Percentiles rank a stretch among this genome's conserved stretches.
These are phyloP conservation scores for Melanophora roralis DNA, from an alignment of 2,888 invertebrate genomes.

Conservation along the genomic window DNA sequence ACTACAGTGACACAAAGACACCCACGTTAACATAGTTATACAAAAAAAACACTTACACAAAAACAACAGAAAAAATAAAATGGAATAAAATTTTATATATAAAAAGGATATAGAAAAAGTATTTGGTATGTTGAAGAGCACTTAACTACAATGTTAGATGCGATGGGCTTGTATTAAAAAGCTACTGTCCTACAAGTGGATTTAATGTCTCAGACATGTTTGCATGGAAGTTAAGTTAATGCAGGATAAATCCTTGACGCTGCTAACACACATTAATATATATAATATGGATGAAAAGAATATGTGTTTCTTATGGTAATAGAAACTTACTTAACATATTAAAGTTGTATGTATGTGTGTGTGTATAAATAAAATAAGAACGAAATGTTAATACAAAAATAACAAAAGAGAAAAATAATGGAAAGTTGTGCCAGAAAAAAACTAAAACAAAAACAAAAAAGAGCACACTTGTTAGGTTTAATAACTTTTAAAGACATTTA, in stretches of 20 bases:
- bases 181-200: background rate
- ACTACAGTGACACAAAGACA: constrained; percentile 12
- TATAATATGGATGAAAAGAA: background rate
- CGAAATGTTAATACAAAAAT: background rate
- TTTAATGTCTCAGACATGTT: constrained; percentile 11
- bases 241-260: constrained; percentile 34
- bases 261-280: constrained; percentile 20
- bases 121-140: constrained; percentile 27
- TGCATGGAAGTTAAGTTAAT: constrained; percentile 1
- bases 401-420: background rate
- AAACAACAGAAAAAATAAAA: background rate
- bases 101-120: background rate
- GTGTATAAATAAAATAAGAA: background rate
- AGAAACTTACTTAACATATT: background rate
- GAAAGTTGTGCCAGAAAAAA: background rate
- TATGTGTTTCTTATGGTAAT: background rate
- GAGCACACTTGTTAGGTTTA: too few relatives aligned
- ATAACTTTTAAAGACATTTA: too few relatives aligned
- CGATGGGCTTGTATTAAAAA: background rate
- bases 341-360: background rate
- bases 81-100: background rate
- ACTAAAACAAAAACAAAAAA: too few relatives aligned
- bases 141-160: constrained; percentile 22
- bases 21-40: background rate
- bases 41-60: background rate